Evolutionary conservation across 2,797 vertebrate species (phyloP).

Genomic region (Rhynchonycteris naso): DNA sequence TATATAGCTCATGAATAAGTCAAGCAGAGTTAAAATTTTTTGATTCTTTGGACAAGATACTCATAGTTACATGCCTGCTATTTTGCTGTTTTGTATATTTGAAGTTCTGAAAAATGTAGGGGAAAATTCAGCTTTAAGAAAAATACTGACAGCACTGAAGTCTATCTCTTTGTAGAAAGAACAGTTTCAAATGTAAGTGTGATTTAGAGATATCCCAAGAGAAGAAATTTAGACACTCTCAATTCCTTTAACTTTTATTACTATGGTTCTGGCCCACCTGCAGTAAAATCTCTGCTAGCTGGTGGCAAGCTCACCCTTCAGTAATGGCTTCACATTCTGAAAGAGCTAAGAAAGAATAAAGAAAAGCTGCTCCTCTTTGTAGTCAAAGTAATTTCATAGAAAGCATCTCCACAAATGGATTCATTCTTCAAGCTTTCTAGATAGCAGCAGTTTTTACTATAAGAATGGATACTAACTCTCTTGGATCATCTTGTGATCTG

Average conservation of each 20-base stretch:
- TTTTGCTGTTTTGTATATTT: constrained; percentile 9
- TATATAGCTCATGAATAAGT: not conserved
- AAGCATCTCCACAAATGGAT: constrained; percentile 24
- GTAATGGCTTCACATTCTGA: constrained; percentile 29
- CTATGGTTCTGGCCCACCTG: not conserved
- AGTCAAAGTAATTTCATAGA: constrained; percentile 30
- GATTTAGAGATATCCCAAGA: not conserved
- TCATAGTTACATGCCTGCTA: not conserved
- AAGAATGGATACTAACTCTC: constrained; percentile 6
- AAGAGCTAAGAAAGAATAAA: constrained; percentile 33
- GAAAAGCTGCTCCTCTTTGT: not conserved
- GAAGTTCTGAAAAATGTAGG: constrained; percentile 14
- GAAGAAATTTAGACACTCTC: constrained; percentile 37
- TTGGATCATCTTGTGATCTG: not conserved
- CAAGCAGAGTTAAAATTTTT: constrained; percentile 15
- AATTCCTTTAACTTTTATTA: constrained; percentile 47
- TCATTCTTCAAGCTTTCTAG: constrained; percentile 21
- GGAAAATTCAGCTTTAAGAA: not conserved
- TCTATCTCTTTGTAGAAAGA: constrained; percentile 21
- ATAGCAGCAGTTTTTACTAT: not conserved
- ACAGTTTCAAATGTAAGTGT: not conserved
- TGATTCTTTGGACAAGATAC: not conserved
- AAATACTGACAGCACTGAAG: not conserved
- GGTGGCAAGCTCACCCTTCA: not conserved
- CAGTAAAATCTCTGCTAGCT: not conserved